Evolutionary conservation across 2,797 vertebrate species (phyloP).

Genomic region (Chaetophractus vellerosus): DNA sequence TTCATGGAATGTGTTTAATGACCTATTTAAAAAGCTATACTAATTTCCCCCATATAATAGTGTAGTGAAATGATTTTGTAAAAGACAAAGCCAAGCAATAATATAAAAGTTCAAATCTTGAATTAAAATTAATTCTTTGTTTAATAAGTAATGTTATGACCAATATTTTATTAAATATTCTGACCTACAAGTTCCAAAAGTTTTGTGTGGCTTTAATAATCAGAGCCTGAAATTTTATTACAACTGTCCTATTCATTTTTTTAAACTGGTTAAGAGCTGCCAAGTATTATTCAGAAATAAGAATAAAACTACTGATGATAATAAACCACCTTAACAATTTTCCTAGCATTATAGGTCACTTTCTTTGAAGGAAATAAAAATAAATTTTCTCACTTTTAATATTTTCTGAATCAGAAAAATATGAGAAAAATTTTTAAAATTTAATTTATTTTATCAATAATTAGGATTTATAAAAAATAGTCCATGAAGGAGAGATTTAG

Average conservation of each 20-base stretch:
- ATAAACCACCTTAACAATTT: conserved; percentile 72
- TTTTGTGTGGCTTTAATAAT: conserved; percentile 71
- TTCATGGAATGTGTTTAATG: conserved; percentile 85
- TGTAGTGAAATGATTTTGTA: conserved; percentile 79
- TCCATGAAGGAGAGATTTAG: neutral
- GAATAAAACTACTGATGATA: conserved; percentile 73
- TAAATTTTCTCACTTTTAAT: conserved; percentile 46
- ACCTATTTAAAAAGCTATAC: conserved; percentile 85
- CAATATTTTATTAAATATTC: conserved; percentile 78
- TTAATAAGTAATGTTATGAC: conserved; percentile 83
- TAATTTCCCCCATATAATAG: conserved; percentile 86
- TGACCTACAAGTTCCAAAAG: conserved; percentile 77
- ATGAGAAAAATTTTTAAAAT: neutral
- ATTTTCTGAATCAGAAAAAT: neutral
- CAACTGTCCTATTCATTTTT: conserved; percentile 79
- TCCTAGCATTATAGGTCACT: neutral
- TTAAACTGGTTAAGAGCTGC: conserved; percentile 77
- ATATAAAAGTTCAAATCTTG: conserved; percentile 86
- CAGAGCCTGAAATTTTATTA: conserved; percentile 75
- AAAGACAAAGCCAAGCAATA: conserved; percentile 82
- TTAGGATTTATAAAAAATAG: neutral
- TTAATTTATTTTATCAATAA: neutral
- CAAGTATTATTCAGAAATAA: conserved; percentile 69
- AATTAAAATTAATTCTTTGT: conserved; percentile 86
- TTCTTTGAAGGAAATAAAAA: conserved; percentile 49